Conservation (phyloP, 92 coral and sea anemone genomes). For the Phenganax stokvisi region DNA sequence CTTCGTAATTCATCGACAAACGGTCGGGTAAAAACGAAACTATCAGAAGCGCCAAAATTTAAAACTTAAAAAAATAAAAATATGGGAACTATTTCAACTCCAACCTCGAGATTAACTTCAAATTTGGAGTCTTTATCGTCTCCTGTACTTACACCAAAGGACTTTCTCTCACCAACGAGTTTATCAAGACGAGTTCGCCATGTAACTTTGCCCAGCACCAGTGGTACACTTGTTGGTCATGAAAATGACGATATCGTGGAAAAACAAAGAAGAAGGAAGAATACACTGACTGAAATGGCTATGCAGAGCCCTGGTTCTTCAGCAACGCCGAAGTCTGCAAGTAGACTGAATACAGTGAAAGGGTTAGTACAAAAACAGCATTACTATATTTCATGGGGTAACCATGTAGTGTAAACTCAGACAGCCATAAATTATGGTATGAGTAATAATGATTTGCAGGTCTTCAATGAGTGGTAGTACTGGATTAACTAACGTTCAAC, state of each 20-base stretch:
- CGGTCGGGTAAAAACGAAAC: too few species aligned
- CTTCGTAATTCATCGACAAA: too few species aligned
- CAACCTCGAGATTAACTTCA: conserved; percentile 67
- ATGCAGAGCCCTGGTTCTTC: conserved; percentile 64
- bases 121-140: conserved; percentile 42
- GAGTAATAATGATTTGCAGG: background rate
- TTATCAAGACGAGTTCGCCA: conserved; percentile 21
- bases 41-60: too few species aligned
- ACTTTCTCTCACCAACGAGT: conserved; percentile 38
- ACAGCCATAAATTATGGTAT: background rate
- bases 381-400: background rate
- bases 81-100: conserved; percentile 56
- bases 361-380: background rate
- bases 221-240: conserved; percentile 44
- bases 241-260: conserved; percentile 91
- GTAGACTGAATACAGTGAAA: conserved; percentile 54
- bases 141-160: conserved; percentile 54
- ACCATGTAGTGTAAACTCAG: background rate
- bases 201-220: conserved; percentile 21
- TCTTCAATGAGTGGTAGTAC: conserved; percentile 38
- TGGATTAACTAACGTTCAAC: conserved; percentile 72
- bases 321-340: conserved; percentile 79
- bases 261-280: conserved; percentile 66
- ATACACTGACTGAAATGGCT: conserved; percentile 66
- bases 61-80: background rate